phyloP scores from a whole-genome alignment of 2,113 vertebrate species.

The Heptranchias perlo region DNA sequence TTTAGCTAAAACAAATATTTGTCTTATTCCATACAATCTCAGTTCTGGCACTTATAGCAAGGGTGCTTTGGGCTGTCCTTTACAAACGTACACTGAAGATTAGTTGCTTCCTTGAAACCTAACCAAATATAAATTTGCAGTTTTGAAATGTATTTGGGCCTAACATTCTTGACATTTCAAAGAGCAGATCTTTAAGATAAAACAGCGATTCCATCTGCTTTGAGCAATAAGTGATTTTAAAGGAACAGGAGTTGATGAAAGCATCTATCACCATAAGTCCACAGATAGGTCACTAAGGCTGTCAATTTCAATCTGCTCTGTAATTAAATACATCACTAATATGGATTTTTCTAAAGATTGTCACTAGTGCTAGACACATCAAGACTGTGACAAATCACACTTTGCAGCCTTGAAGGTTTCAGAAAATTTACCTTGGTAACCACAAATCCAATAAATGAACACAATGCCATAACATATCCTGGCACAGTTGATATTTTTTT shows the following conservation, averaged over 20 bases:
- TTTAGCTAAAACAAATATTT: not conserved
- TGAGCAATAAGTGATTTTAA: conserved; percentile 60
- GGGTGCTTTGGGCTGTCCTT: not conserved
- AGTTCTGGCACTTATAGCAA: not conserved
- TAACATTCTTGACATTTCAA: not conserved
- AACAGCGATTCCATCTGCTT: conserved; percentile 33
- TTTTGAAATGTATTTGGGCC: not conserved
- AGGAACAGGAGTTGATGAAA: conserved; percentile 62
- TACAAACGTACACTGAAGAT: not conserved
- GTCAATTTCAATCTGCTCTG: conserved; percentile 73
- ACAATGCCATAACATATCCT: not conserved
- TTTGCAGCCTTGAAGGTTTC: conserved; percentile 49
- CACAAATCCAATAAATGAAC: conserved; percentile 29
- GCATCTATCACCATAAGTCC: conserved; percentile 64
- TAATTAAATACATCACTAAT: conserved; percentile 77
- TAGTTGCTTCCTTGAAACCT: not conserved
- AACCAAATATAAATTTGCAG: not conserved
- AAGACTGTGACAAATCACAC: conserved; percentile 57
- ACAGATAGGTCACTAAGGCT: conserved; percentile 63
- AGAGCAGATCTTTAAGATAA: conserved; percentile 4
- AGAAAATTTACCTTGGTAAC: conserved; percentile 21
- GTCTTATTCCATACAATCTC: not conserved
- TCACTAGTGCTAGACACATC: conserved; percentile 67
- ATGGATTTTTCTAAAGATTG: conserved; percentile 73
- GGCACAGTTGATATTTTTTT: not conserved